Evolutionary conservation across 2,888 invertebrate species (phyloP), one percentile per base, ranked within the genome.

Genomic region (Miltochrista miniata): DNA sequence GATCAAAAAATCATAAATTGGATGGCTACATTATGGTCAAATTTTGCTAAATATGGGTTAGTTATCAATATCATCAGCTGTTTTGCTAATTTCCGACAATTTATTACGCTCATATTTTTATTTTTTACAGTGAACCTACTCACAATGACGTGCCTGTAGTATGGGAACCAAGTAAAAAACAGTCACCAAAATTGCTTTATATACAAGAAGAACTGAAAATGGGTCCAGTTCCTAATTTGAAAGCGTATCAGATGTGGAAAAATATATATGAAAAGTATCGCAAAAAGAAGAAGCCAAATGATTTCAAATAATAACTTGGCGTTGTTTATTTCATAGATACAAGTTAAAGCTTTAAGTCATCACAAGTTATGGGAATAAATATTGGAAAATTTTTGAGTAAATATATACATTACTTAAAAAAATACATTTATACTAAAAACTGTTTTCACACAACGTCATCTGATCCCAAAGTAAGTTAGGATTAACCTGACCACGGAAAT

Each of bases 41-140:
- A 90, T 59, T 90, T 90, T 56, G 90, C 90, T 3, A 90, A 89
- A 75, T 81, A 81, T 56, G 83, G 88, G 90, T 90, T 65, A 12
- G 74, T n/a, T n/a, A n/a, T n/a, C n/a, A n/a, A 13, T 9, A 30
- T 9, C n/a, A 29, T 11, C 10, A 31, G 1, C 8, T 31, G 8
- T 31, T 33, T 14, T 9, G 2, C 11, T 14, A n/a, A 1, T 33
- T 0, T 34, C 2, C 7, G 9, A 7, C 3, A 4, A 18, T 37
- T 37, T 37, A n/a, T 38, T 0, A 38, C 5, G 18, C 18, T 24
- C 9, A 7, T 24, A 15, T 43, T 37, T 15, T n/a, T 11, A 4
- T 11, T 0, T 18, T 30, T 79, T 77, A 36, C 74, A 88, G 87
- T 14, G 51, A 85, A 40, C 87, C 87, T 0, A 84, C 84, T 1